A percentile compares a stretch with the other conserved stretches of the same genome.
Conservation (phyloP, 2,888 invertebrate genomes). For the Zygothrica quintamaculata region DNA sequence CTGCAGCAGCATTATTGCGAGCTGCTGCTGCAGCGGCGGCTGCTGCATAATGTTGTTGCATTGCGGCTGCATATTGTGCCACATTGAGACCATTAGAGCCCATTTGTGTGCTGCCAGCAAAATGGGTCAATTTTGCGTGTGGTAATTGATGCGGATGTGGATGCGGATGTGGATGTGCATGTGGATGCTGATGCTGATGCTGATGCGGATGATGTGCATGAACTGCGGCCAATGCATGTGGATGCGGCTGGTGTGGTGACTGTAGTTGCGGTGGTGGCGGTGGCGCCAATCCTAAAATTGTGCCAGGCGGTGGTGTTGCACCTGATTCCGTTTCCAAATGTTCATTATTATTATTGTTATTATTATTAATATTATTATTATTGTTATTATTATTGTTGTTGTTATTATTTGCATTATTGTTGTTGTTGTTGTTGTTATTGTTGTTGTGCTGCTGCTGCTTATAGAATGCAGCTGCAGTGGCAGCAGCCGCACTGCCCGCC, state of each 20-base stretch:
- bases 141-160: conserved; percentile 58
- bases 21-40: conserved; percentile 79
- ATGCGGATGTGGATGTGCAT: no score
- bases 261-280: conserved; percentile 38
- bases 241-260: conserved; percentile 32
- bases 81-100: conserved; percentile 80
- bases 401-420: conserved; percentile 42
- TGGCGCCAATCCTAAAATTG: conserved; percentile 40
- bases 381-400: conserved; percentile 36
- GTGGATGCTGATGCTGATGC: conserved; percentile 41
- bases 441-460: conserved; percentile 82
- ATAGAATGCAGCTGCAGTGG: conserved; percentile 77
- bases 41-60: conserved; percentile 82
- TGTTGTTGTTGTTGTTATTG: conserved; percentile 61
- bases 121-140: conserved; percentile 73
- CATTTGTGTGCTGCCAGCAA: conserved; percentile 69
- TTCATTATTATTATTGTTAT: conserved; percentile 40
- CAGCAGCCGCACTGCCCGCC: conserved; percentile 82
- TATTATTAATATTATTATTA: no score
- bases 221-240: conserved; percentile 43
- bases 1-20: conserved; percentile 72
- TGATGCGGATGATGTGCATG: conserved; percentile 50
- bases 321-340: conserved; percentile 43
- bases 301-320: conserved; percentile 22
- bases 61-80: conserved; percentile 82